Evolutionary conservation across 2,888 invertebrate species (phyloP).

Genomic region (Crematogaster levior): DNA sequence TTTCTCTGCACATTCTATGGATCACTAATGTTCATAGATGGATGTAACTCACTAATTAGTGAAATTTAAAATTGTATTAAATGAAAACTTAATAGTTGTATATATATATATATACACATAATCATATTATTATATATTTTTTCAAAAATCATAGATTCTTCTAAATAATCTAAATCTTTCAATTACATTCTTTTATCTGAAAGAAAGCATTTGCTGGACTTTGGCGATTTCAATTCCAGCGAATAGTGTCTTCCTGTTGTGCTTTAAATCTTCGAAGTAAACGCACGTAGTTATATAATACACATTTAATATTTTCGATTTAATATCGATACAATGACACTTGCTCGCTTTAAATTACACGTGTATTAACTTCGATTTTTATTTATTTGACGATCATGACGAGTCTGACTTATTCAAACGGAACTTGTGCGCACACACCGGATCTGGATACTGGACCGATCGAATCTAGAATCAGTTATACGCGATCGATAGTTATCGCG

Average conservation of each 20-base stretch:
- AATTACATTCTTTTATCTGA: not conserved
- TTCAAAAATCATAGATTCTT: not conserved
- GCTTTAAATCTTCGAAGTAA: not conserved
- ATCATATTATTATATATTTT: not conserved
- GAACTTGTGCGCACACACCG: constrained; percentile 64
- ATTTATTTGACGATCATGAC: constrained; percentile 32
- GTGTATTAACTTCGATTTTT: constrained; percentile 28
- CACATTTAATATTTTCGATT: not conserved
- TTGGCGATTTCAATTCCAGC: constrained; percentile 40
- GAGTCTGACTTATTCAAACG: constrained; percentile 69
- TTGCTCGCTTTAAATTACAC: not conserved
- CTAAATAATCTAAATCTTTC: not conserved
- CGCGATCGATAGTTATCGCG: constrained; percentile 57
- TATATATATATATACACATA: not conserved
- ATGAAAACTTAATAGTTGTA: not conserved
- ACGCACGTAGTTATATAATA: not conserved
- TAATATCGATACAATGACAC: not conserved
- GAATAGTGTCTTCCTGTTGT: not conserved
- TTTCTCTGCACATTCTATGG: constrained; percentile 69
- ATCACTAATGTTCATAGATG: constrained; percentile 8
- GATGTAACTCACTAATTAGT: not conserved
- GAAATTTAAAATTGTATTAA: not conserved
- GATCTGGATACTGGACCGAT: constrained; percentile 69
- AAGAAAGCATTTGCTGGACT: not conserved
- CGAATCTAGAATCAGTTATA: constrained; percentile 61